phyloP scores from a whole-genome alignment of 2,797 vertebrate genomes.

The Mormyrus proboscirostris region DNA sequence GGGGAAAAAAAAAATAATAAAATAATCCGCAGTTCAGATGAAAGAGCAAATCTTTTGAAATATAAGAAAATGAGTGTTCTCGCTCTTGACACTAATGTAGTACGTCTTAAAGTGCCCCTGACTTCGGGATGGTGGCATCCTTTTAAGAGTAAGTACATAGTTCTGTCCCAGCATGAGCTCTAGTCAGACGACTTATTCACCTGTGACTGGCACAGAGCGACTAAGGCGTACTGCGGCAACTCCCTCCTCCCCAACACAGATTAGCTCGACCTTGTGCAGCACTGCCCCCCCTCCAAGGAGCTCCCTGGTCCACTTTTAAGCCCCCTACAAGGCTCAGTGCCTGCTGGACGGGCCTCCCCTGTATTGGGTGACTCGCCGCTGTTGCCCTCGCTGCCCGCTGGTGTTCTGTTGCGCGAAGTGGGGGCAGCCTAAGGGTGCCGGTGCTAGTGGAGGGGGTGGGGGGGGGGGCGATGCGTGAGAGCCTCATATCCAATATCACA shows the following conservation, averaged over 20 bases:
- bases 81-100: background rate
- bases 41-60: background rate
- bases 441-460: slow-evolving; percentile 7
- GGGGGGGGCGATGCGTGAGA: slow-evolving; percentile 48
- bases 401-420: slow-evolving; percentile 10
- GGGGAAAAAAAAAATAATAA: background rate
- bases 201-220: background rate
- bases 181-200: slow-evolving; percentile 2
- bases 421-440: background rate
- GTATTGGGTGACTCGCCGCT: slow-evolving; percentile 64
- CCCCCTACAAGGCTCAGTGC: background rate
- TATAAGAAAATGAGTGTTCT: background rate
- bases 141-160: background rate
- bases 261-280: background rate
- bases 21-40: background rate
- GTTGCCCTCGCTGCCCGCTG: slow-evolving; percentile 54
- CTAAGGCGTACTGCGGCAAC: background rate
- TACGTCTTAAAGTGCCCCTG: background rate
- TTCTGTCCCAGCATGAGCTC: background rate
- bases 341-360: slow-evolving; percentile 53
- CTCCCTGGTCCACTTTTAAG: background rate
- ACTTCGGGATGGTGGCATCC: background rate
- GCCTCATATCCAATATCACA: slow-evolving; percentile 67
- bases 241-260: background rate
- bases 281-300: background rate